These are phyloP conservation scores for Carcharodon carcharias DNA, from an alignment of 2,797 vertebrate species.

Conservation along the genomic window DNA sequence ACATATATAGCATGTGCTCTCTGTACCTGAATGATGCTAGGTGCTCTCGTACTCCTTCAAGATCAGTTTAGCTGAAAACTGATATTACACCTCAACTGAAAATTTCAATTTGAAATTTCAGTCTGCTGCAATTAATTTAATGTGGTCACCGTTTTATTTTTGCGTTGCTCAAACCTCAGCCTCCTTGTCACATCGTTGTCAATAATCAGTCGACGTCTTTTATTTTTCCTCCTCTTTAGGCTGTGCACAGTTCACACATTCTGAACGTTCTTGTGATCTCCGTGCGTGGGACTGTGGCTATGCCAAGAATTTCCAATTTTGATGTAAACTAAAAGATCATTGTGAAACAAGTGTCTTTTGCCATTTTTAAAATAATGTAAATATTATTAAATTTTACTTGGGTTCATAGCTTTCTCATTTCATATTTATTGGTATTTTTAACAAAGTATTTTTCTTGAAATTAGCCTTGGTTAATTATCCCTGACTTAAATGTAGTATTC, in stretches of 20 bases:
- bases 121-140: neutral
- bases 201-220: neutral
- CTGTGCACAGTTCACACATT: neutral
- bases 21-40: neutral
- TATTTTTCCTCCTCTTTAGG: neutral
- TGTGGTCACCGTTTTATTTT: neutral
- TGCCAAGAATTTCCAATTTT: neutral
- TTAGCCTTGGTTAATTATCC: neutral
- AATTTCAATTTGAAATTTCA: neutral
- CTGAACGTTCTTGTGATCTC: neutral
- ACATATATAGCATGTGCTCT: neutral
- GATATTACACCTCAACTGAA: neutral
- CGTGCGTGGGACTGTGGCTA: neutral
- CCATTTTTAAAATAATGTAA: neutral
- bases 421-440: neutral
- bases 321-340: neutral
- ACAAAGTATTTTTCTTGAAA: neutral
- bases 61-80: neutral
- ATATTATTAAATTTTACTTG: neutral
- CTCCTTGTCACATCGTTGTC: neutral
- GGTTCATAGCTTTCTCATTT: neutral
- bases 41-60: neutral
- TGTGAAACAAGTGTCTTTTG: neutral
- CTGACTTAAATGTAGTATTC: neutral
- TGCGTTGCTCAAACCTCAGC: neutral